Conservation (phyloP, 2,113 vertebrate genomes). For the Perccottus glenii region DNA sequence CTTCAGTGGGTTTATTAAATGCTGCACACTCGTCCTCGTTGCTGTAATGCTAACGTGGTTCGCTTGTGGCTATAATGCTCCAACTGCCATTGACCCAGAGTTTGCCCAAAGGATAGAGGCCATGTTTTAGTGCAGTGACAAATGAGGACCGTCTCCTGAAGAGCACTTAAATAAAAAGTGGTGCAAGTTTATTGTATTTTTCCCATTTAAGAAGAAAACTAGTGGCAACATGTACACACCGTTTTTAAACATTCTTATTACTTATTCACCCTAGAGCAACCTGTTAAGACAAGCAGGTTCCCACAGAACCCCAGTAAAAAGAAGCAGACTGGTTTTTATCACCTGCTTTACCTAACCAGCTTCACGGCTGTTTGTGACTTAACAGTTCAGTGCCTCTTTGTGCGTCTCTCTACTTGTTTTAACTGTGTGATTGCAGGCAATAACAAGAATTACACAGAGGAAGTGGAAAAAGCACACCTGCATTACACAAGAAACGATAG, state of each 20-base stretch:
- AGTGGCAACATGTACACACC: slow-evolving; percentile 44
- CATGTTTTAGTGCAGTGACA: slow-evolving; percentile 65
- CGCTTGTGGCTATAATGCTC: slow-evolving; percentile 40
- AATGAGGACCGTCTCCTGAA: slow-evolving; percentile 46
- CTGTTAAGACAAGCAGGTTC: slow-evolving; percentile 24
- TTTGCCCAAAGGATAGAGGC: slow-evolving; percentile 61
- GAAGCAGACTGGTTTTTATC: slow-evolving; percentile 8
- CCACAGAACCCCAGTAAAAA: neutral
- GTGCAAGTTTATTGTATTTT: slow-evolving; percentile 56
- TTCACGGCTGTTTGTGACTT: slow-evolving; percentile 20
- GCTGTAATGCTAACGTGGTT: slow-evolving; percentile 28
- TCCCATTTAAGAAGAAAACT: slow-evolving; percentile 49
- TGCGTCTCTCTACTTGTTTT: slow-evolving; percentile 16
- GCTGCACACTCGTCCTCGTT: slow-evolving; percentile 22
- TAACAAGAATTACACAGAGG: slow-evolving; percentile 26
- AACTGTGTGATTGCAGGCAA: slow-evolving; percentile 22
- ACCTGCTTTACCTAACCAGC: slow-evolving; percentile 14
- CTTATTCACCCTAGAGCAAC: slow-evolving; percentile 40
- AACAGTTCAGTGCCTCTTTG: slow-evolving; percentile 20
- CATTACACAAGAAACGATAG: slow-evolving; percentile 2
- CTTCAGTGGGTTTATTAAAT: slow-evolving; percentile 32
- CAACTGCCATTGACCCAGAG: slow-evolving; percentile 39
- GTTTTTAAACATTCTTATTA: slow-evolving; percentile 44
- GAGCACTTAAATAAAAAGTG: slow-evolving; percentile 61
- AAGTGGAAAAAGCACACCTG: slow-evolving; percentile 29